Evolutionary conservation across 2,113 vertebrate species (phyloP), one percentile per base, ranked within the genome.

Genomic region (Epinephelus cyanopodus): DNA sequence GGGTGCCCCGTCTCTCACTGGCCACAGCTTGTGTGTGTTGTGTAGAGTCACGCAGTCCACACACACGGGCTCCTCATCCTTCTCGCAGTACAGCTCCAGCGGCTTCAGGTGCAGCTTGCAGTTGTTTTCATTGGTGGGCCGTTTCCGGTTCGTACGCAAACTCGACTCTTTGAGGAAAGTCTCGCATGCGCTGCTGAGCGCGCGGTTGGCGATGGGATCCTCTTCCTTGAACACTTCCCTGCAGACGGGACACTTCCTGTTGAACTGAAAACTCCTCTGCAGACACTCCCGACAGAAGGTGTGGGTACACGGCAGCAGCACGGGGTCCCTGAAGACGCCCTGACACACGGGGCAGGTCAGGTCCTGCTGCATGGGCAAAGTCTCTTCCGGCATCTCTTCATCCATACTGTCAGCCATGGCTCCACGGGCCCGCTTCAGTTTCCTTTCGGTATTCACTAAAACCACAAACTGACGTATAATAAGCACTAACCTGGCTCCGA

Each of bases 31-130:
- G 85, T 96, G 95, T 0, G 72, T 67, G 5, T 5, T 76, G 76
- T 96, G 95, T 5, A 89, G 74, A 0, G 54, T 17, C 15, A 93
- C 91, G 12, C 96, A 96, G 0, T 95, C 93, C 48, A 90, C 90
- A n/a, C 96, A 96, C 50, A 96, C 81, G 0, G 91, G 93, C 66
- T 79, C 87, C 81, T 95, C 93, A 73, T 96, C 95, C 50, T 93
- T 94, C 69, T 94, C 82, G 6, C 96, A 96, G 92, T 90, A 96
- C 5, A 96, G 85, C 73, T 91, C 88, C 52, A 96, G 86, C 3
- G 92, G 92, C 68, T 88, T 90, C 27, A 84, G 57, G 81, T 96
- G 96, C 6, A 94, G 9, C 15, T 86, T 72, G 8, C 96, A 96
- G 2, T 42, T 14, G 4, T 54, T 39, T 17, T 83, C 86, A 12